Conservation (phyloP, 2,888 invertebrate genomes). For the Crepidodera aurea region DNA sequence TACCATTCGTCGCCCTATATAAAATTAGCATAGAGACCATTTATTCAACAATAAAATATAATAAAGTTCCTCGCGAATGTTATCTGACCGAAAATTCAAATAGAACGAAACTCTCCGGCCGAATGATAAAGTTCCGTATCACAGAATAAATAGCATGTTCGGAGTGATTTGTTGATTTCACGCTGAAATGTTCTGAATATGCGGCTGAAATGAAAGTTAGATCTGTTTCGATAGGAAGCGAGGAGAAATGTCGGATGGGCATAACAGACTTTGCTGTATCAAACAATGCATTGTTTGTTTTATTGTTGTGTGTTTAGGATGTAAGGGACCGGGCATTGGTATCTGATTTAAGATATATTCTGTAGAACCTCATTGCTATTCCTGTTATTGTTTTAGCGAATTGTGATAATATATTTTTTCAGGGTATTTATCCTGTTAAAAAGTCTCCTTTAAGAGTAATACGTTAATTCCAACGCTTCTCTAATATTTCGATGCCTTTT, state of each 20-base stretch:
- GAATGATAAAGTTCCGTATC: neutral
- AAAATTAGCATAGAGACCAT: too few relatives aligned
- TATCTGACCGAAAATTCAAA: too few relatives aligned
- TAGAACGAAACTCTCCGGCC: too few relatives aligned
- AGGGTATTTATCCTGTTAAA: too few relatives aligned
- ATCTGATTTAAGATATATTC: constrained; percentile 9
- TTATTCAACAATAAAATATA: too few relatives aligned
- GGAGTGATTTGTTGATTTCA: constrained; percentile 16
- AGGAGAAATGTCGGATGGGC: neutral
- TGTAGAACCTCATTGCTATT: neutral
- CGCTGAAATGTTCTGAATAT: constrained; percentile 5
- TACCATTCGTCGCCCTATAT: too few relatives aligned
- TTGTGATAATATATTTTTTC: too few relatives aligned
- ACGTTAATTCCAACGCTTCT: too few relatives aligned
- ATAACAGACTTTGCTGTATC: neutral
- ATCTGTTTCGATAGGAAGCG: neutral
- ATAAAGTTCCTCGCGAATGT: too few relatives aligned
- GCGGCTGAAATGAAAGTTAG: neutral
- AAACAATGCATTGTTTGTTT: constrained; percentile 2
- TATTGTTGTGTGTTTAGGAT: constrained; percentile 9
- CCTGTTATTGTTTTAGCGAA: too few relatives aligned
- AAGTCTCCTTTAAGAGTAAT: too few relatives aligned
- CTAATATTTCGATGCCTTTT: too few relatives aligned
- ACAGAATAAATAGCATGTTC: neutral
- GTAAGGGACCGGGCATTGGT: neutral